Conservation (phyloP, 64 coral and sea anemone species). For the Pachyseris speciosa region DNA sequence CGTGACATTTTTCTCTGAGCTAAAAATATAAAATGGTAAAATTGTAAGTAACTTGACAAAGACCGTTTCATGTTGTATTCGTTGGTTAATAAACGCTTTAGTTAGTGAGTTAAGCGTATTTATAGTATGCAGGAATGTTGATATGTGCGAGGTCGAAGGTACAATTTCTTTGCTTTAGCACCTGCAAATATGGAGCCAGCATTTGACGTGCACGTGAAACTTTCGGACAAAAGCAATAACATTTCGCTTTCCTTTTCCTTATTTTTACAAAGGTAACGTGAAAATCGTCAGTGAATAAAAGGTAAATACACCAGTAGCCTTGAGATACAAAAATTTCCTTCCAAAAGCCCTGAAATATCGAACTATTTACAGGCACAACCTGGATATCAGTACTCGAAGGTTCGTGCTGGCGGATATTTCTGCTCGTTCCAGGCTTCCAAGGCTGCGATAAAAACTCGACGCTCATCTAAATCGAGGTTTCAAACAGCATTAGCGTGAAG, state of each 20-base stretch:
- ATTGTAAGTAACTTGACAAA: neutral
- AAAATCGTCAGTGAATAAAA: neutral
- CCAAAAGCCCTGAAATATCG: neutral
- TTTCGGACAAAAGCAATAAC: neutral
- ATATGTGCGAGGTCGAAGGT: neutral
- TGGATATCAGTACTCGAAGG: slow-evolving; percentile 26
- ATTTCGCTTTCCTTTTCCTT: neutral
- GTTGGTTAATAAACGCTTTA: neutral
- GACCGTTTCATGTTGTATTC: neutral
- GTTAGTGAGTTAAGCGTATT: neutral
- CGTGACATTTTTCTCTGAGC: neutral
- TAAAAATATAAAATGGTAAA: neutral
- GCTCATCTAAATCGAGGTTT: slow-evolving; percentile 42
- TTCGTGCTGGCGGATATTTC: neutral
- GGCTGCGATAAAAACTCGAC: slow-evolving; percentile 12
- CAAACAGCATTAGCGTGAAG: slow-evolving; percentile 25
- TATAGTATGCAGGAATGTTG: neutral
- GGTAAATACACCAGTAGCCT: neutral
- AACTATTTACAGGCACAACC: neutral
- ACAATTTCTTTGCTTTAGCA: neutral
- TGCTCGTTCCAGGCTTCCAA: slow-evolving; percentile 4
- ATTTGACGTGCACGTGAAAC: slow-evolving; percentile 37
- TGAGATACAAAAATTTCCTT: neutral
- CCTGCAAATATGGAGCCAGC: slow-evolving; percentile 6
- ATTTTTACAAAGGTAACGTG: neutral